Evolutionary conservation across 2,888 invertebrate genomes (phyloP).

Genomic region (Campoplex capitator): DNA sequence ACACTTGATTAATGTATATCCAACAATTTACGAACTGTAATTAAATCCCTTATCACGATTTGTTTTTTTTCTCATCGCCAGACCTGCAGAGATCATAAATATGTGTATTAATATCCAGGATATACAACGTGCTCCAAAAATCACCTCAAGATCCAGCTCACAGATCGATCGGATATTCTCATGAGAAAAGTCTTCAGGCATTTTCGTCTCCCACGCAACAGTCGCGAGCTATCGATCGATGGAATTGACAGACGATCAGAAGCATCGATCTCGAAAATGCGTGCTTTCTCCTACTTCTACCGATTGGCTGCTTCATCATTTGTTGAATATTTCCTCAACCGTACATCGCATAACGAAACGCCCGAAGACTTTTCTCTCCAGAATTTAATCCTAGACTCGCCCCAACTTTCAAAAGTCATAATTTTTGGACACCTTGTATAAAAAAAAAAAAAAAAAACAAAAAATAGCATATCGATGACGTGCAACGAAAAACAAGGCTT

Average conservation of each 20-base stretch:
- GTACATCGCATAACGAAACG: neutral
- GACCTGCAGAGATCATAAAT: neutral
- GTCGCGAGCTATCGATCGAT: neutral
- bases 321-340: neutral
- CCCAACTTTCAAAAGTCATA: neutral
- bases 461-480: neutral
- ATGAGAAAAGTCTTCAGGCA: neutral
- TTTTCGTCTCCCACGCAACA: neutral
- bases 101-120: neutral
- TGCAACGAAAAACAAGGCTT: constrained; percentile 6
- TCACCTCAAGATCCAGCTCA: neutral
- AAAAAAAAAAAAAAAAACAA: too few species aligned
- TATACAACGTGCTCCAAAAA: neutral
- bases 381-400: neutral
- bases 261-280: too few species aligned
- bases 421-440: neutral
- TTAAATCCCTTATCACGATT: neutral
- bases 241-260: neutral
- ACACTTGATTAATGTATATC: neutral
- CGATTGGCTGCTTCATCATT: neutral
- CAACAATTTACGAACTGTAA: neutral
- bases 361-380: neutral
- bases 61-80: neutral
- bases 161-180: neutral
- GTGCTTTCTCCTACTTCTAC: neutral